Evolutionary conservation across 2,113 vertebrate species (phyloP), one percentile per base, ranked within the genome.

Genomic region (Phainopepla nitens): DNA sequence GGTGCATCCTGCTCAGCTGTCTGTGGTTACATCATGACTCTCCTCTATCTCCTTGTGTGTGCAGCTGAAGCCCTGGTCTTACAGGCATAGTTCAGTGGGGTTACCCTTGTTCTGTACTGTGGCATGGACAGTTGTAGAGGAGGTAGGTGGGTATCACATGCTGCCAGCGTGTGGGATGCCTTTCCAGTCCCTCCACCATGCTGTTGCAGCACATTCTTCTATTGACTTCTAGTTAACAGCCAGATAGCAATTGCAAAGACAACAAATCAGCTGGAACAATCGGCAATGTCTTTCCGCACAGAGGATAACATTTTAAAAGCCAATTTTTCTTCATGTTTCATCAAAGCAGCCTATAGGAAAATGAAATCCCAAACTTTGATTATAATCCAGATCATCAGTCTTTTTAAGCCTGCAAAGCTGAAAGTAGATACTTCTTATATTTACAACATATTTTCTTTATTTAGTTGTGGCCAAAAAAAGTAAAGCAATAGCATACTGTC

Each of bases 371-470:
- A 64, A 89, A 72, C 53, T 88, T 73, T 64, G 68, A 86, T 88
- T 81, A 36, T 65, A 78, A 81, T 78, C 72, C 64, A 89, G 64
- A 71, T 85, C 75, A 93, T 82, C 66, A 58, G 53, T 64, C 72
- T 69, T 89, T 89, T 69, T 65, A 89, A 94, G 80, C 29, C 61
- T 84, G 61, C 41, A 84, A 94, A 94, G 90, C 41, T 90, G 86
- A 66, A 90, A 96, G 86, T 62, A 78, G 68, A 93, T 90, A 83
- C n/a, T 21, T 83, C 77, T 89, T 81, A 41, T 61, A 90, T 91
- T 94, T 84, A 36, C 42, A 86, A 65, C 61, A 51, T 69, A 70
- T 87, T 96, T 96, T 95, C 82, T 92, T 91, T 84, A 77, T 78
- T 92, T 94, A 84, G 39, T 54, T 58, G 49, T 75, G 68, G 76